Evolutionary conservation across 2,113 vertebrate genomes (phyloP).

Genomic region (Alligator sinensis): DNA sequence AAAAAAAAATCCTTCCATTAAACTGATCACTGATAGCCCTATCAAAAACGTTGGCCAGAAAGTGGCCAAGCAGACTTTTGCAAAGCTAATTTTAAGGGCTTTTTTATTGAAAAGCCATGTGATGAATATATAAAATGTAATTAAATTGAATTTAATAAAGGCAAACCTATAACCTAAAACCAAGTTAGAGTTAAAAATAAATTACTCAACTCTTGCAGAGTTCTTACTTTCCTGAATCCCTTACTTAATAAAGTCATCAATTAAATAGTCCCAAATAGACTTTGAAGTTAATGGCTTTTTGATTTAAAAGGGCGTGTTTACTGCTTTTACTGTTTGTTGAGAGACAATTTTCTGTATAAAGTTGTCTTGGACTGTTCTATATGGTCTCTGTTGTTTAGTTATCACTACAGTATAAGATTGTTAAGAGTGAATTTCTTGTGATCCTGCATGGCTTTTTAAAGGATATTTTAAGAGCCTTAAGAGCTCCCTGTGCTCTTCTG

Average conservation of each 20-base stretch:
- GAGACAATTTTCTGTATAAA: background rate
- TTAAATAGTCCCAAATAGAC: background rate
- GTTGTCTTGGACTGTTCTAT: background rate
- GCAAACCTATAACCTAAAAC: background rate
- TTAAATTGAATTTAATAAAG: background rate
- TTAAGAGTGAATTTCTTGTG: background rate
- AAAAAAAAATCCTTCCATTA: background rate
- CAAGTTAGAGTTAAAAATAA: background rate
- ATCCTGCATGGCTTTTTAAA: background rate
- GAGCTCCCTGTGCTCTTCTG: background rate
- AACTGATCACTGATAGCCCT: background rate
- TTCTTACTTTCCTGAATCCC: background rate
- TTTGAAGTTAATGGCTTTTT: background rate
- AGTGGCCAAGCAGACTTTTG: background rate
- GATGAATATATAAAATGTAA: background rate
- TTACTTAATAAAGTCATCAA: background rate
- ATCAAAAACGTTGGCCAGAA: background rate
- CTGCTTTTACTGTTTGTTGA: background rate
- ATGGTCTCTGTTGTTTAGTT: background rate
- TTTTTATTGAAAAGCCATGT: background rate
- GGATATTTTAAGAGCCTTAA: background rate
- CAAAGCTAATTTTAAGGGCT: background rate
- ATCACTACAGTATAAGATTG: background rate
- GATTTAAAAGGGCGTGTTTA: background rate
- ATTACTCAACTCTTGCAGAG: background rate